phyloP scores from a whole-genome alignment of 2,113 vertebrate genomes.

The Genyomyrus donnyi region DNA sequence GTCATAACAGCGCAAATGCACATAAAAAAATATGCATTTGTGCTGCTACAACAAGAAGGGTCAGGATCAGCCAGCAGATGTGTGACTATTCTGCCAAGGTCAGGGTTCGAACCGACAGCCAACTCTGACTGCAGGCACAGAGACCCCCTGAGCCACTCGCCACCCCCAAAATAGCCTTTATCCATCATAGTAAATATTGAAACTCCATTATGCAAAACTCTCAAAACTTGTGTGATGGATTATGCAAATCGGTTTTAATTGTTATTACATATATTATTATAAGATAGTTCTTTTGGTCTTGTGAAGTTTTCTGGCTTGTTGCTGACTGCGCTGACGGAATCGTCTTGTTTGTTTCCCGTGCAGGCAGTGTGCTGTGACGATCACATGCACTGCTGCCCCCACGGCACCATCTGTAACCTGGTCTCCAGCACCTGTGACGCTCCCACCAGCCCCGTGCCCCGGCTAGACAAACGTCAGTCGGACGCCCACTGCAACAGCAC shows the following conservation, averaged over 20 bases:
- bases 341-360: neutral
- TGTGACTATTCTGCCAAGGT: neutral
- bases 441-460: constrained; percentile 16
- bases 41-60: no score
- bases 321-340: neutral
- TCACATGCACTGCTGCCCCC: constrained; percentile 62
- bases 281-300: neutral
- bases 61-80: neutral
- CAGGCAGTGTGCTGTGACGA: constrained; percentile 67
- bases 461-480: constrained; percentile 30
- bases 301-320: neutral
- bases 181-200: neutral
- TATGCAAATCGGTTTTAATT: neutral
- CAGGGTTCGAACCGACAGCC: neutral
- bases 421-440: constrained; percentile 43
- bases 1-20: no score
- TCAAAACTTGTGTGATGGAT: neutral
- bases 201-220: neutral
- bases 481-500: constrained; percentile 53
- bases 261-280: neutral
- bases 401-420: constrained; percentile 59
- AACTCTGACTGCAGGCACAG: neutral
- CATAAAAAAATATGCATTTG: no score
- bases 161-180: neutral
- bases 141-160: neutral